Conservation (phyloP, 2,888 invertebrate genomes). For the Drosophila atroscutellata region DNA sequence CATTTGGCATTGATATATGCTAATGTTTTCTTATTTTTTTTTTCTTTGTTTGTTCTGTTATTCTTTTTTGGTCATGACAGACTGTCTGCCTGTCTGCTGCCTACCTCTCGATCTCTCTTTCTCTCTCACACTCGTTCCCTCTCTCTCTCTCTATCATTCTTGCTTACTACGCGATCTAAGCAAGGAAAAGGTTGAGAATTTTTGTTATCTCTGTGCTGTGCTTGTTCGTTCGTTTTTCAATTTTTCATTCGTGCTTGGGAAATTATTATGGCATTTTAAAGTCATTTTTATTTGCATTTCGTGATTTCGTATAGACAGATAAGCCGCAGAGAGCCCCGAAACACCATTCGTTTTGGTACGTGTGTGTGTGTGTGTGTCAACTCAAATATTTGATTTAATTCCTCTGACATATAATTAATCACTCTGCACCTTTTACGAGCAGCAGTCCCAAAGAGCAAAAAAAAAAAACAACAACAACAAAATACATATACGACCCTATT, state of each 20-base stretch:
- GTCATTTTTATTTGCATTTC: constrained; percentile 81
- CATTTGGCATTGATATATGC: constrained; percentile 81
- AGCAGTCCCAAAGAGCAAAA: constrained; percentile 19
- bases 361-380: constrained; percentile 52
- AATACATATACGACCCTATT: constrained; percentile 33
- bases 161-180: constrained; percentile 16
- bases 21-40: constrained; percentile 62
- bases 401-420: constrained; percentile 80
- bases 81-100: constrained; percentile 16
- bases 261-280: constrained; percentile 75
- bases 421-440: constrained; percentile 74
- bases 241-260: constrained; percentile 66
- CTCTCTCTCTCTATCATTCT: constrained; percentile 12
- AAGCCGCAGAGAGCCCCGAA: constrained; percentile 36
- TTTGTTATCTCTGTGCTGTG: constrained; percentile 65
- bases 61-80: constrained; percentile 29
- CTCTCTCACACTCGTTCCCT: not conserved
- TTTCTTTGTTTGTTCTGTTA: constrained; percentile 1
- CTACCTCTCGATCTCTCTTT: constrained; percentile 2
- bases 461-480: no score
- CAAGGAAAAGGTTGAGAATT: constrained; percentile 58
- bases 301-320: constrained; percentile 70
- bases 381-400: constrained; percentile 80
- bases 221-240: constrained; percentile 61
- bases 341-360: constrained; percentile 13